phyloP scores from a whole-genome alignment of 2,888 invertebrate species.

The Cotesia congregata region DNA sequence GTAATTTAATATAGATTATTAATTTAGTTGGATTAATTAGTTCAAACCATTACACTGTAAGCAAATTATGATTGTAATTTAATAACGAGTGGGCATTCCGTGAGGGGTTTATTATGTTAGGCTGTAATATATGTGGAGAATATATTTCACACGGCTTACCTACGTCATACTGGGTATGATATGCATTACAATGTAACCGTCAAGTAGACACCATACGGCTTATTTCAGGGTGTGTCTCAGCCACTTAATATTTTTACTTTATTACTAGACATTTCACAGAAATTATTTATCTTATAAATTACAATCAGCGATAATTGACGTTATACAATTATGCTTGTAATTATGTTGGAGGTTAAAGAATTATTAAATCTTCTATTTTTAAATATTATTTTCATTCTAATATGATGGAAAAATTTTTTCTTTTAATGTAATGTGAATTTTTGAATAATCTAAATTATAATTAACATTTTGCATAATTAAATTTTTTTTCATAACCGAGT shows the following conservation, averaged over 20 bases:
- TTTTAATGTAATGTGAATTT: too few relatives aligned
- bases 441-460: too few relatives aligned
- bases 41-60: background rate
- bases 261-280: background rate
- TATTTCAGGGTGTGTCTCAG: background rate
- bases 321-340: background rate
- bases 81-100: background rate
- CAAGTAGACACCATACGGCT: background rate
- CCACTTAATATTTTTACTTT: background rate
- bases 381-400: too few relatives aligned
- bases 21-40: background rate
- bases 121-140: background rate
- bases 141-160: background rate
- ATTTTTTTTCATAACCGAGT: too few relatives aligned
- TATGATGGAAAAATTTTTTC: too few relatives aligned
- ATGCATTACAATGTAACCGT: background rate
- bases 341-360: too few relatives aligned
- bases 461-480: too few relatives aligned
- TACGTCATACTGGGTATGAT: background rate
- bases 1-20: too few relatives aligned
- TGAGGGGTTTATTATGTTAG: background rate
- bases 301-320: background rate
- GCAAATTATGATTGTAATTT: background rate
- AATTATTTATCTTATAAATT: slow-evolving; percentile 1
- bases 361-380: too few relatives aligned